These are phyloP conservation scores for Hyposoter didymator DNA, from an alignment of 2,888 invertebrate genomes.

Conservation along the genomic window DNA sequence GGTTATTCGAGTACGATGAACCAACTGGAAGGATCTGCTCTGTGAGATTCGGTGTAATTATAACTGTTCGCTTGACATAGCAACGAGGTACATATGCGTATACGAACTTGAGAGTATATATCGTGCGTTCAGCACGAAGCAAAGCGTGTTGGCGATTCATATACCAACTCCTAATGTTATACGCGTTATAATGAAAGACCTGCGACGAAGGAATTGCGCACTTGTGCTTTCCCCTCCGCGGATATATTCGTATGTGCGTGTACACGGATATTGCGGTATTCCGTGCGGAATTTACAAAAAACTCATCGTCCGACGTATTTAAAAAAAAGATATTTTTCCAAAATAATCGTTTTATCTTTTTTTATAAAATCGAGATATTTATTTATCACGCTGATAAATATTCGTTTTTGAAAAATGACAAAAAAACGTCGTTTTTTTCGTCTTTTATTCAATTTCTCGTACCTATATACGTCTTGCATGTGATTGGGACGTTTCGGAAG, in stretches of 20 bases:
- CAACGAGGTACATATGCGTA: conserved; percentile 7
- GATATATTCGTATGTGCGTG: neutral
- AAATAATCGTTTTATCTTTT: neutral
- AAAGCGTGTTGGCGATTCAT: conserved; percentile 51
- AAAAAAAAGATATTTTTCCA: neutral
- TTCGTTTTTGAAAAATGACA: neutral
- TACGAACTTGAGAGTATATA: conserved; percentile 3
- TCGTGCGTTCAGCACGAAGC: conserved; percentile 14
- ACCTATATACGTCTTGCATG: neutral
- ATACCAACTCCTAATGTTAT: conserved; percentile 18
- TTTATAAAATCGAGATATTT: neutral
- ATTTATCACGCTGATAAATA: neutral
- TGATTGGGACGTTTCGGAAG: neutral
- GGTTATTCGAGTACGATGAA: neutral
- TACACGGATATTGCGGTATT: conserved; percentile 26
- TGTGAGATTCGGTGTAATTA: conserved; percentile 7
- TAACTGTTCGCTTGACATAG: conserved; percentile 34
- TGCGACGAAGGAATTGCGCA: conserved; percentile 64
- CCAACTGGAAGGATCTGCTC: conserved; percentile 27
- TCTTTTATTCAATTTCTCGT: neutral
- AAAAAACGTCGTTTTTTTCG: neutral
- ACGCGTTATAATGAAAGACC: conserved; percentile 56
- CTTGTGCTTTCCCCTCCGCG: conserved; percentile 48
- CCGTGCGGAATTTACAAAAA: neutral
- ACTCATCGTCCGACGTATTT: neutral